Evolutionary conservation across 2,888 invertebrate species (phyloP), one percentile per base, ranked within the genome.

Genomic region (Patella depressa): DNA sequence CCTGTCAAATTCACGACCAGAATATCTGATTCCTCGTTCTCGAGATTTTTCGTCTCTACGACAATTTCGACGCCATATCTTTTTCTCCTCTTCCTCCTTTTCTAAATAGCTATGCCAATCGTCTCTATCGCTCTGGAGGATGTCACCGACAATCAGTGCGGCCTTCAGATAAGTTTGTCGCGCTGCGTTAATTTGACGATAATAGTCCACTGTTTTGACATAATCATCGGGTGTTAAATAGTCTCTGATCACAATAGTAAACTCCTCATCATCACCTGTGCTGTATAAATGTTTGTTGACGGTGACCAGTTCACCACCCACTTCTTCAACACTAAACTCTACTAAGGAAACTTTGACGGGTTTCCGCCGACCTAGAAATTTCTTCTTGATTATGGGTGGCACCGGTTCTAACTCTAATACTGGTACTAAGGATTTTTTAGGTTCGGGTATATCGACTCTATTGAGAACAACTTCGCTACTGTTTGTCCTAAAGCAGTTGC

Each of bases 101-200:
- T 71, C 55, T 7, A 53, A n/a, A n/a, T 29, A 54, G 15, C 14
- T 17, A 19, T 70, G n/a, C 75, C 71, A 71, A 2, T 29, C 57
- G 11, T 75, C 75, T 19, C 53, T 19, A 4, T 75, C 75, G 34
- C 75, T 71, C 24, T 71, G 19, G 53, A 74, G 65, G n/a, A 17
- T 14, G 34, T 65, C 34, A 11, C 74, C 74, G n/a, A 19, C 34
- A n/a, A 24, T 5, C 9, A 17, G n/a, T 53, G 74, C 69, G 12
- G 74, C 74, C 53, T 53, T 53, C 4, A 74, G 3, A 29, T 45
- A 74, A n/a, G 53, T 69, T 24, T 53, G 45, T 53, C 74, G 17
- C 9, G 74, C 74, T 65, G 59, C 24, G 74, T 69, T 74, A 53
- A 74, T 17, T 24, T 74, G 74, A 24, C 65, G 29, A 53, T 69